A percentile compares a stretch with the other conserved stretches of the same genome.
phyloP scores from a whole-genome alignment of 1,140 invertebrate genomes.

The Nebria ingens region DNA sequence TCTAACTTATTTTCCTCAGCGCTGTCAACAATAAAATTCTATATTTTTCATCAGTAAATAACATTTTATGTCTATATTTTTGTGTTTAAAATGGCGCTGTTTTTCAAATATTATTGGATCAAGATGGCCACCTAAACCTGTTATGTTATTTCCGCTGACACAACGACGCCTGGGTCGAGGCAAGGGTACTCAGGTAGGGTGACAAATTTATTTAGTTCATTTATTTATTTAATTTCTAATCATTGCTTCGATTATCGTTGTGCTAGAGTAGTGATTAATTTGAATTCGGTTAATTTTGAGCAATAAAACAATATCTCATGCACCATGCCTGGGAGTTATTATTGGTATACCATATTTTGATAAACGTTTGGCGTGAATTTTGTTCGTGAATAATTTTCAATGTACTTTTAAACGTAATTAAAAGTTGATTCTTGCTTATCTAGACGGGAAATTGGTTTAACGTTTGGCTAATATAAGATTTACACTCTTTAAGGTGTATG shows the following conservation, averaged over 20 bases:
- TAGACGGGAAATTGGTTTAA: too few species aligned
- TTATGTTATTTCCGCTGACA: constrained; percentile 7
- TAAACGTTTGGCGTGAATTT: not conserved
- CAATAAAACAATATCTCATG: not conserved
- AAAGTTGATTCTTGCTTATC: too few species aligned
- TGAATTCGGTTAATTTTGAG: not conserved
- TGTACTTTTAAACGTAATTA: too few species aligned
- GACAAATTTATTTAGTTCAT: not conserved
- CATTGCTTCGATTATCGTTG: not conserved
- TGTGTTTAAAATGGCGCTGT: too few species aligned
- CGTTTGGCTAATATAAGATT: too few species aligned
- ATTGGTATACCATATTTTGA: constrained; percentile 2
- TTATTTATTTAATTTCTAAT: not conserved
- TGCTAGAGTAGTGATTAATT: not conserved
- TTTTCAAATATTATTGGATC: too few species aligned
- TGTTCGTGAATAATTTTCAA: too few species aligned
- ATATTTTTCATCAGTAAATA: too few species aligned
- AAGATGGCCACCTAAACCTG: not conserved
- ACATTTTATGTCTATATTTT: too few species aligned
- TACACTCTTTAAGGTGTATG: too few species aligned
- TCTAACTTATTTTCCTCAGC: too few species aligned
- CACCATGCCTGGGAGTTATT: not conserved
- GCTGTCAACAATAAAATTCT: too few species aligned
- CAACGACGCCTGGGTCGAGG: constrained; percentile 6
- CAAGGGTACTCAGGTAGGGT: constrained; percentile 6